Percentiles rank a stretch among this genome's conserved stretches.
Conservation (phyloP, 2,113 vertebrate genomes). For the Colossoma macropomum region DNA sequence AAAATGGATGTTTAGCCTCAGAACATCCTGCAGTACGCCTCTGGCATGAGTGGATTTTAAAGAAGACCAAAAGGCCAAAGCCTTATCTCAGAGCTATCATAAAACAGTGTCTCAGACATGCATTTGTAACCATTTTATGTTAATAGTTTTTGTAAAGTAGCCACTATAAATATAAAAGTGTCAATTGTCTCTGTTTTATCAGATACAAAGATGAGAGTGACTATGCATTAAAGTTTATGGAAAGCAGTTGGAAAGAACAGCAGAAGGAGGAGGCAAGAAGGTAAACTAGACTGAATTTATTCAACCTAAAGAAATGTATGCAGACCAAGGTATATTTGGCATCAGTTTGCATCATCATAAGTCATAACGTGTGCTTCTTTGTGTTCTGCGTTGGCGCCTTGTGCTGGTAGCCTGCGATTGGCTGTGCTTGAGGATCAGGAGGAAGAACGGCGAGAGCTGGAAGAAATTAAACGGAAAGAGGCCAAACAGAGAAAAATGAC, state of each 20-base stretch:
- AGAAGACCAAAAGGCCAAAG: too few relatives aligned
- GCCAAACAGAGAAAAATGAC: constrained; percentile 81
- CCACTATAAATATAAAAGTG: too few relatives aligned
- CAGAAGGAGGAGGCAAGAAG: constrained; percentile 97
- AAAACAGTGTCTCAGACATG: too few relatives aligned
- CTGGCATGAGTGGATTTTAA: too few relatives aligned
- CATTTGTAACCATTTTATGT: too few relatives aligned
- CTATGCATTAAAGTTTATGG: constrained; percentile 97
- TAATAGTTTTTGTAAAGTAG: too few relatives aligned
- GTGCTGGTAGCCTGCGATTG: constrained; percentile 80
- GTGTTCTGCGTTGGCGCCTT: constrained; percentile 29
- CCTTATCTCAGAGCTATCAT: too few relatives aligned
- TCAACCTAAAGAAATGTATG: neutral
- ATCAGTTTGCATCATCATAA: constrained; percentile 21
- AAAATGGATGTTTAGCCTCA: too few relatives aligned
- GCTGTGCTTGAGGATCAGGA: constrained; percentile 91
- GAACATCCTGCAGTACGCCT: too few relatives aligned
- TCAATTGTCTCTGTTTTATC: neutral
- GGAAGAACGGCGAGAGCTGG: constrained; percentile 85
- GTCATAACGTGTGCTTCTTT: constrained; percentile 35
- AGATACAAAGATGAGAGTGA: constrained; percentile 98
- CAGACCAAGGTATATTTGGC: constrained; percentile 3
- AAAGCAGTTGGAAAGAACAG: constrained; percentile 95
- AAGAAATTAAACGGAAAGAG: constrained; percentile 80
- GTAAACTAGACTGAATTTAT: constrained; percentile 69